Evolutionary conservation across 2,888 invertebrate species (phyloP).

Genomic region (Cerastis rubricosa): DNA sequence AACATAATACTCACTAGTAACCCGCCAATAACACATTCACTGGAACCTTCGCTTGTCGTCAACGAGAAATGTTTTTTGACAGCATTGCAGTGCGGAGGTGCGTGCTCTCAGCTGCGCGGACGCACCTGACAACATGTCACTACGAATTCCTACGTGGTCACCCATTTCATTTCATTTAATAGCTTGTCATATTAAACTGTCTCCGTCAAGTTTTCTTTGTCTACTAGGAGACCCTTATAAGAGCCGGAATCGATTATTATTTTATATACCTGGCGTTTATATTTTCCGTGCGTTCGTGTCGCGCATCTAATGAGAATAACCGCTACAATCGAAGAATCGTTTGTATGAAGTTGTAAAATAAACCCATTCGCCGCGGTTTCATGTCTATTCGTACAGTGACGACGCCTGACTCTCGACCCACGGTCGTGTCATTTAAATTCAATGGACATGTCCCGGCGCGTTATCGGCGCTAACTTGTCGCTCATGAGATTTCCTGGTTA

Average conservation of each 20-base stretch:
- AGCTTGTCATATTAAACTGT: constrained; percentile 78
- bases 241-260: constrained; percentile 79
- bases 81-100: constrained; percentile 61
- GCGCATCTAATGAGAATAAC: constrained; percentile 74
- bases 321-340: constrained; percentile 69
- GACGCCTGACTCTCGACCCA: constrained; percentile 70
- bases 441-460: constrained; percentile 75
- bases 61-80: constrained; percentile 63
- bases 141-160: constrained; percentile 80
- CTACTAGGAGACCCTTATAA: constrained; percentile 74
- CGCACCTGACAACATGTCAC: constrained; percentile 63
- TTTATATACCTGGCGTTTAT: constrained; percentile 71
- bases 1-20: constrained; percentile 53
- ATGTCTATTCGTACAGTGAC: constrained; percentile 68
- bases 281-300: constrained; percentile 72
- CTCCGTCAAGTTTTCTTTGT: constrained; percentile 73
- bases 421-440: constrained; percentile 76
- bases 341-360: constrained; percentile 76
- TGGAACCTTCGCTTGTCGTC: constrained; percentile 49
- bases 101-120: constrained; percentile 67
- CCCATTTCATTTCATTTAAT: constrained; percentile 83
- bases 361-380: constrained; percentile 68
- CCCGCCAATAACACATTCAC: constrained; percentile 66
- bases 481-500: constrained; percentile 81
- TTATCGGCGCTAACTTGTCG: constrained; percentile 75